These are phyloP conservation scores for Chelonoidis abingdonii DNA, from an alignment of 2,113 vertebrate species.

Conservation along the genomic window DNA sequence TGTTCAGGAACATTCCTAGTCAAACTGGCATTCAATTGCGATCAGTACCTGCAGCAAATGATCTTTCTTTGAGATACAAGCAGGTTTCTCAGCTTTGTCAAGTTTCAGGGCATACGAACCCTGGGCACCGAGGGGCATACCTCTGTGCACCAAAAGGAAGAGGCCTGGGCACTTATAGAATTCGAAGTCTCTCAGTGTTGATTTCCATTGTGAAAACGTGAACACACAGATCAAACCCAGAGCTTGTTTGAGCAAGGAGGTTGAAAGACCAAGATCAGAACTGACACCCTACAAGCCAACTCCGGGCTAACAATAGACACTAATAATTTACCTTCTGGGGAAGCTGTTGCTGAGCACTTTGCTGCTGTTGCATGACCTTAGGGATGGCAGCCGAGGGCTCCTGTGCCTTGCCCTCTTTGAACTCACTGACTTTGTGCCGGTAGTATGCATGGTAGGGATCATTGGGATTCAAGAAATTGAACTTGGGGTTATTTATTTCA, in stretches of 20 bases:
- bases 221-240: background rate
- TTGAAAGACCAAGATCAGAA: background rate
- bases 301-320: fast-evolving
- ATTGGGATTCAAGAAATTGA: conserved; percentile 97
- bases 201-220: background rate
- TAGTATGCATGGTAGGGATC: conserved; percentile 99
- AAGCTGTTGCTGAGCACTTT: conserved; percentile 88
- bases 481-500: conserved; percentile 99
- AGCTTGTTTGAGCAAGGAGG: background rate
- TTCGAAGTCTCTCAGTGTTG: background rate
- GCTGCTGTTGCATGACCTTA: conserved; percentile 98
- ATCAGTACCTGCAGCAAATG: fast-evolving
- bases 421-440: conserved; percentile 98
- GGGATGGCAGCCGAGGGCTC: conserved; percentile 97
- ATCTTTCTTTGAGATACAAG: background rate
- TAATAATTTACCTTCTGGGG: conserved; percentile 88
- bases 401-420: conserved; percentile 97
- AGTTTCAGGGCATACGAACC: background rate
- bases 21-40: fast-evolving
- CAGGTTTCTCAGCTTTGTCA: background rate
- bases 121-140: background rate
- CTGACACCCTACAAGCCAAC: fast-evolving
- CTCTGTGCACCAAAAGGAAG: background rate
- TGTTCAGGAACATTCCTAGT: background rate
- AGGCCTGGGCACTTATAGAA: background rate